These are phyloP conservation scores for Nemurella pictetii DNA, from an alignment of 2,888 invertebrate genomes.

Conservation along the genomic window DNA sequence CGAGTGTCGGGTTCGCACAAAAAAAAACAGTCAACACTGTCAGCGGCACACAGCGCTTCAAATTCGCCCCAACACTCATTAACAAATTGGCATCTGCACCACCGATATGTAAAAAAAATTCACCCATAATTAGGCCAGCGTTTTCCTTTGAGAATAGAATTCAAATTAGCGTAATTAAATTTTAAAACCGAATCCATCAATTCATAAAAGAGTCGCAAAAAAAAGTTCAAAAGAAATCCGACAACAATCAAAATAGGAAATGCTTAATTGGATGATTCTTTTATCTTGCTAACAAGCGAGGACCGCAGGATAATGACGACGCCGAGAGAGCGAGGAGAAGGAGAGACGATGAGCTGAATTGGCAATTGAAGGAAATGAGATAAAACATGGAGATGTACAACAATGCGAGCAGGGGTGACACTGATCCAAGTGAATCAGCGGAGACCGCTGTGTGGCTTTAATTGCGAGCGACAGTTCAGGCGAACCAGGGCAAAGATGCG, in stretches of 20 bases:
- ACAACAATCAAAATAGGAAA: slow-evolving; percentile 30
- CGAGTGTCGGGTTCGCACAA: too few species aligned
- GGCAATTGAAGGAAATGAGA: neutral
- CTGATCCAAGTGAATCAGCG: neutral
- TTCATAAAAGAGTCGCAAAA: slow-evolving; percentile 1
- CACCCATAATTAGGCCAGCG: neutral
- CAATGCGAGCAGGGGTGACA: neutral
- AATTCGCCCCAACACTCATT: neutral
- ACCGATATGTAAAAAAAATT: neutral
- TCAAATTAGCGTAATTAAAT: slow-evolving; percentile 26
- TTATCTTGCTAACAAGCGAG: slow-evolving; percentile 29
- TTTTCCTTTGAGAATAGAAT: slow-evolving; percentile 17
- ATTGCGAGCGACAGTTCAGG: neutral
- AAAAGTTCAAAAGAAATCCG: slow-evolving; percentile 32
- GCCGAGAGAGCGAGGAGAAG: slow-evolving; percentile 15
- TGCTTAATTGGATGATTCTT: slow-evolving; percentile 31
- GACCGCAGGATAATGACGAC: slow-evolving; percentile 1
- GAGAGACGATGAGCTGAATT: neutral
- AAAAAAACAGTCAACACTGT: too few species aligned
- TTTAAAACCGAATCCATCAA: slow-evolving; percentile 25
- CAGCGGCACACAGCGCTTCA: neutral
- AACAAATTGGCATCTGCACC: neutral
- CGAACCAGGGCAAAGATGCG: neutral
- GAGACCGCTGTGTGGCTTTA: neutral
- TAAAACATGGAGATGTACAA: neutral